Conservation (phyloP, 2,113 vertebrate species). For the Chaenocephalus aceratus region DNA sequence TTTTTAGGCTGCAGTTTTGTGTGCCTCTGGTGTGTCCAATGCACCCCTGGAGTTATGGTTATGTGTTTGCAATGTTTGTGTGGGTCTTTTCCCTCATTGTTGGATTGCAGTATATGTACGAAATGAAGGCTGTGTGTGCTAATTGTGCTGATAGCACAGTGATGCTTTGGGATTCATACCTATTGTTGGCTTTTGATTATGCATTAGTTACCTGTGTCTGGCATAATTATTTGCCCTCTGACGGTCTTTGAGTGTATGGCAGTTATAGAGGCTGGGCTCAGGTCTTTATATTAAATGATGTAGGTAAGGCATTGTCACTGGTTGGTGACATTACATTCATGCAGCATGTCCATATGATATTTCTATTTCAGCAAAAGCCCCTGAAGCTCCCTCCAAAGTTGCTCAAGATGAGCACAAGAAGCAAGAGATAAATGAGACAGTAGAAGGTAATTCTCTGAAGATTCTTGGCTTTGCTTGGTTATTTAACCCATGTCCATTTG, state of each 20-base stretch:
- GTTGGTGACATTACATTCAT: constrained; percentile 1
- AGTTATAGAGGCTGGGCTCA: neutral
- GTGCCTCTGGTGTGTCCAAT: neutral
- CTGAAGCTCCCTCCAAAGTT: constrained; percentile 12
- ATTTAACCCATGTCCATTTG: neutral
- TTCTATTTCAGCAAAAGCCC: constrained; percentile 53
- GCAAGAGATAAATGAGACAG: constrained; percentile 58
- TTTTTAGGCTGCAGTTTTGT: neutral
- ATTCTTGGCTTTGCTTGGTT: neutral
- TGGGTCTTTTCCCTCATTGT: neutral
- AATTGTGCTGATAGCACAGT: neutral
- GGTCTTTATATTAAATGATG: neutral
- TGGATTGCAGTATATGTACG: neutral
- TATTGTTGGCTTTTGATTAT: neutral
- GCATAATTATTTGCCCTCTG: neutral
- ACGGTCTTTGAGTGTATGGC: neutral
- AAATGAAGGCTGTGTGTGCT: neutral
- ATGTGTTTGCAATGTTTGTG: neutral
- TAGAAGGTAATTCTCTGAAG: constrained; percentile 56
- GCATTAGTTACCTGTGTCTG: neutral
- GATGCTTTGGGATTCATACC: neutral
- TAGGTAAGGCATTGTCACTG: neutral
- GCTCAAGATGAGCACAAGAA: constrained; percentile 42
- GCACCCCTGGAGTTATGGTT: neutral
- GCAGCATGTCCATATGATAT: constrained; percentile 8